Percentiles rank a stretch among this genome's conserved stretches.
Evolutionary conservation across 2,797 vertebrate genomes (phyloP).

Genomic region (Crotalus adamanteus): DNA sequence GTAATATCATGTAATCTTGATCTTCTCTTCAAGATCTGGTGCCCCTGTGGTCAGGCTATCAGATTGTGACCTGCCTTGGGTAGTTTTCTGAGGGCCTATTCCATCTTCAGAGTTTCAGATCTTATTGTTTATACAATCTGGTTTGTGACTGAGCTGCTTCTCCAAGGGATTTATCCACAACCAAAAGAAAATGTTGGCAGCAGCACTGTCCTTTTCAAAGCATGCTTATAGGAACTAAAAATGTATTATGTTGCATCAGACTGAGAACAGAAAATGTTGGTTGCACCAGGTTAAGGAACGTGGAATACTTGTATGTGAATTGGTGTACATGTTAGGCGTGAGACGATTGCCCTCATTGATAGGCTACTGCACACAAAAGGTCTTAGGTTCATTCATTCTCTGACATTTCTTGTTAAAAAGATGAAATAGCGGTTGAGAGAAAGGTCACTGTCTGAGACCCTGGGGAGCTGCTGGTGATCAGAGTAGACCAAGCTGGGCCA

Average conservation of each 20-base stretch:
- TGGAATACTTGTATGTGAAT: neutral
- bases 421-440: neutral
- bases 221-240: neutral
- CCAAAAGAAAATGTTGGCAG: neutral
- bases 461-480: neutral
- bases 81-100: slow-evolving; percentile 11
- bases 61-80: neutral
- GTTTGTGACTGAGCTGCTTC: neutral
- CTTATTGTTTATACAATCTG: slow-evolving; percentile 18
- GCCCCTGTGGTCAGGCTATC: neutral
- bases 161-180: neutral
- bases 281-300: neutral
- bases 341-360: neutral
- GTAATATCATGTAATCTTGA: neutral
- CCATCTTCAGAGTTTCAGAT: neutral
- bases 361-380: neutral
- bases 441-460: neutral
- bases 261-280: neutral
- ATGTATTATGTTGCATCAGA: neutral
- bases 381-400: neutral
- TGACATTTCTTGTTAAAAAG: neutral
- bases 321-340: neutral
- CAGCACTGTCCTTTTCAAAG: neutral
- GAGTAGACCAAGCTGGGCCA: neutral
- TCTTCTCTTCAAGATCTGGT: neutral